Evolutionary conservation across 2,113 vertebrate genomes (phyloP).

Genomic region (Microtus montanus): DNA sequence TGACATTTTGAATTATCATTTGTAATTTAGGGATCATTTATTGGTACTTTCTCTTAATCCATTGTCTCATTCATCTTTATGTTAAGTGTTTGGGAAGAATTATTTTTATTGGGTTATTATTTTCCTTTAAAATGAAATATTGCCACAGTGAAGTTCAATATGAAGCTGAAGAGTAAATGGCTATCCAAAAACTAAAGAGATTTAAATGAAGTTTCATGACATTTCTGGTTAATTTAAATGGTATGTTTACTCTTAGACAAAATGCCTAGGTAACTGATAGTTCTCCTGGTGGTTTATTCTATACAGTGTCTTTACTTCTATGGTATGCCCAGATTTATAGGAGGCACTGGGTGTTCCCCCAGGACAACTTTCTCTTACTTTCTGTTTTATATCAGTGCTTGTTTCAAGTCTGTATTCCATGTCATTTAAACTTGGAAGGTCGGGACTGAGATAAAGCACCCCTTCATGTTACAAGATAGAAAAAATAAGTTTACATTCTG

Average conservation of each 20-base stretch:
- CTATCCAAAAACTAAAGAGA: constrained; percentile 23
- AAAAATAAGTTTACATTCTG: background rate
- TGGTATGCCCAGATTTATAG: background rate
- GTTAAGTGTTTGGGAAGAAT: constrained; percentile 15
- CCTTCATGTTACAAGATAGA: background rate
- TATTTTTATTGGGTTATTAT: constrained; percentile 44
- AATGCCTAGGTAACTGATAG: background rate
- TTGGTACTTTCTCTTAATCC: background rate
- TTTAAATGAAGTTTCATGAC: constrained; percentile 9
- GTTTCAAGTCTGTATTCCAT: background rate
- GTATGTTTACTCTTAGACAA: background rate
- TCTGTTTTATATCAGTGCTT: background rate
- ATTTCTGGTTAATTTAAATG: background rate
- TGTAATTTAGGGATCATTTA: constrained; percentile 34
- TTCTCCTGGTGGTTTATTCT: background rate
- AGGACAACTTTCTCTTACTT: background rate
- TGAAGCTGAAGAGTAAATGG: background rate
- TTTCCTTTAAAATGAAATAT: constrained; percentile 29
- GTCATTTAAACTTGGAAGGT: background rate
- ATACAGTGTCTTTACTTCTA: background rate
- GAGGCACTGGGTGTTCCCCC: background rate
- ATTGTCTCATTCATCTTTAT: constrained; percentile 26
- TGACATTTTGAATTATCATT: constrained; percentile 22
- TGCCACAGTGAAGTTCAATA: constrained; percentile 9
- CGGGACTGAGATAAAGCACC: background rate